phyloP scores from a whole-genome alignment of 2,797 vertebrate species.

The Coranthus polyacanthus region DNA sequence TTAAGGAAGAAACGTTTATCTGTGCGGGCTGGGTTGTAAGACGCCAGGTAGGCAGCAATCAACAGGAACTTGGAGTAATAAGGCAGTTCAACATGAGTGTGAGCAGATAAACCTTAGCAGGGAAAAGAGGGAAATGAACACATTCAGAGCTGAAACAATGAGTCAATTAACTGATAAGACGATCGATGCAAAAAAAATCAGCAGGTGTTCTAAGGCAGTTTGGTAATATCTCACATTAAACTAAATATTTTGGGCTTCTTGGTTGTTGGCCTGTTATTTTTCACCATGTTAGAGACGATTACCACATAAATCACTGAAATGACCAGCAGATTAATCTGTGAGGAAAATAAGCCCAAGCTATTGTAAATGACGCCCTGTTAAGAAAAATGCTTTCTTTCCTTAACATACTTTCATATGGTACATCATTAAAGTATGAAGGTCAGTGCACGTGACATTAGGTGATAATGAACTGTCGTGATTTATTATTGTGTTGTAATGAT shows the following conservation, averaged over 20 bases:
- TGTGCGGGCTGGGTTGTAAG: conserved; percentile 96
- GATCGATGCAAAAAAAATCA: no score
- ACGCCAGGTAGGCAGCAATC: conserved; percentile 96
- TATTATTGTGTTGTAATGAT: neutral
- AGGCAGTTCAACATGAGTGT: conserved; percentile 94
- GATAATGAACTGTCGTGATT: neutral
- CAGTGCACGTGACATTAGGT: no score
- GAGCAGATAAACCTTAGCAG: conserved; percentile 86
- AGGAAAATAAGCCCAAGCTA: neutral
- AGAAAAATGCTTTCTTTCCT: no score
- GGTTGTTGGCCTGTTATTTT: no score
- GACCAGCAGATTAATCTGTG: no score
- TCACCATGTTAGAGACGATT: no score
- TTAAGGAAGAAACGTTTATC: conserved; percentile 98
- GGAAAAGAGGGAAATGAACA: neutral
- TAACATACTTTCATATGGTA: neutral
- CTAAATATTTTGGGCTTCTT: no score
- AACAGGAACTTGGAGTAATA: conserved; percentile 98
- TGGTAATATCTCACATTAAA: no score
- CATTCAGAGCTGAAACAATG: neutral
- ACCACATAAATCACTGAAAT: no score
- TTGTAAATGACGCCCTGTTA: neutral
- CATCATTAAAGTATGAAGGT: neutral
- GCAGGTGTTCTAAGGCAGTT: no score
- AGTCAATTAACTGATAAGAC: neutral